These are phyloP conservation scores for Drosophila kanapiae DNA, from an alignment of 1,140 invertebrate genomes.

Conservation along the genomic window DNA sequence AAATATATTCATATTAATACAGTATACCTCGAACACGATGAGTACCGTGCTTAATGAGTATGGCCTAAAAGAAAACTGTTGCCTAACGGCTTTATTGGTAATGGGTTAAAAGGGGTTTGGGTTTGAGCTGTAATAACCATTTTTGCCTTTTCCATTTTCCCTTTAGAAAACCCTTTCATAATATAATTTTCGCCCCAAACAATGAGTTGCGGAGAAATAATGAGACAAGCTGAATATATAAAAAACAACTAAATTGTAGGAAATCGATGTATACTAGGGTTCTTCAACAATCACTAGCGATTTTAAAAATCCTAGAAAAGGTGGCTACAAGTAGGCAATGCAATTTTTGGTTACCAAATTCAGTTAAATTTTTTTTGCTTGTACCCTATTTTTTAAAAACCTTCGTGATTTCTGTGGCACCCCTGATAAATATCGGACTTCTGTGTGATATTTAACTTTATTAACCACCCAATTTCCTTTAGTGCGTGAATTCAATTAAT, in stretches of 20 bases:
- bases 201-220: neutral
- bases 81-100: slow-evolving; percentile 73
- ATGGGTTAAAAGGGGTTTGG: slow-evolving; percentile 19
- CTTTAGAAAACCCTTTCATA: neutral
- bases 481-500: slow-evolving; percentile 67
- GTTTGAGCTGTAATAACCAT: neutral
- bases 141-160: neutral
- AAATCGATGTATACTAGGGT: too few species aligned
- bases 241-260: neutral
- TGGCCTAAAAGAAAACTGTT: slow-evolving; percentile 32
- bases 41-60: neutral
- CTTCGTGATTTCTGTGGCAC: too few species aligned
- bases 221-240: neutral
- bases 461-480: slow-evolving; percentile 10
- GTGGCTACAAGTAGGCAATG: too few species aligned
- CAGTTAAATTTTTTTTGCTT: too few species aligned
- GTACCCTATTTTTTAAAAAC: too few species aligned
- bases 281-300: too few species aligned
- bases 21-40: neutral
- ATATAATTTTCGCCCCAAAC: neutral
- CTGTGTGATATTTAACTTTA: too few species aligned
- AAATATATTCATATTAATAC: neutral
- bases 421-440: too few species aligned
- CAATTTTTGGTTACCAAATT: too few species aligned
- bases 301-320: too few species aligned